Evolutionary conservation across 2,113 vertebrate species (phyloP).

Genomic region (Drymodes brunneopygia): DNA sequence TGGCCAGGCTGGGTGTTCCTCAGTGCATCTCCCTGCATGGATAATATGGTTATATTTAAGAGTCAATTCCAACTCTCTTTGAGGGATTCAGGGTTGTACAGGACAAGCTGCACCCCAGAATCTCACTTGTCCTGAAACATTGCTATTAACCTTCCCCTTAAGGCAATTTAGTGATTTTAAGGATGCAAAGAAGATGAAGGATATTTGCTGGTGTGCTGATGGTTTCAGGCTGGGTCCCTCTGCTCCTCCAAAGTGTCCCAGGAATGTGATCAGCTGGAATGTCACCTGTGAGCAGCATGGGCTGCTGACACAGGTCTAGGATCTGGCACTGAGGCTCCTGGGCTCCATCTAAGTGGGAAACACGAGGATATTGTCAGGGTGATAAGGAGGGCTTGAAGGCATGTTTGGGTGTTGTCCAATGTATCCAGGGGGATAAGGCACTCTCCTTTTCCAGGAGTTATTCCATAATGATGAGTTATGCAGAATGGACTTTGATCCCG

Average conservation of each 20-base stretch:
- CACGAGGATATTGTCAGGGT: neutral
- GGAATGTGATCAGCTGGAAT: neutral
- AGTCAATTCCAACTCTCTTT: neutral
- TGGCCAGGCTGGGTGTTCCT: neutral
- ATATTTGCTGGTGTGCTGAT: neutral
- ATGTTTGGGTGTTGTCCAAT: rapidly evolving
- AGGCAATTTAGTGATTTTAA: neutral
- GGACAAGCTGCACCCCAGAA: neutral
- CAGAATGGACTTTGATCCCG: too few species aligned
- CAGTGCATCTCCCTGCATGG: neutral
- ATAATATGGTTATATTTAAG: rapidly evolving
- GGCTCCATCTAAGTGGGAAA: neutral
- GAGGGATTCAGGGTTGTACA: neutral
- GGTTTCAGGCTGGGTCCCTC: neutral
- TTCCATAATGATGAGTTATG: too few species aligned
- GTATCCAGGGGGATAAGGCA: neutral
- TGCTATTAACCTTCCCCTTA: neutral
- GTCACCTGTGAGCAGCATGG: rapidly evolving
- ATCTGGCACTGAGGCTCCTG: neutral
- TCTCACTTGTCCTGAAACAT: neutral
- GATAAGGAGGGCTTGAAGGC: rapidly evolving
- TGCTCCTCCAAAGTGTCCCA: neutral
- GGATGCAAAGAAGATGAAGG: neutral
- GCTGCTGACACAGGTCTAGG: neutral
- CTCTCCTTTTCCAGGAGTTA: neutral